A percentile compares a stretch with the other conserved stretches of the same genome.
Evolutionary conservation across 2,888 invertebrate genomes (phyloP).

Genomic region (Apotomis betuletana): DNA sequence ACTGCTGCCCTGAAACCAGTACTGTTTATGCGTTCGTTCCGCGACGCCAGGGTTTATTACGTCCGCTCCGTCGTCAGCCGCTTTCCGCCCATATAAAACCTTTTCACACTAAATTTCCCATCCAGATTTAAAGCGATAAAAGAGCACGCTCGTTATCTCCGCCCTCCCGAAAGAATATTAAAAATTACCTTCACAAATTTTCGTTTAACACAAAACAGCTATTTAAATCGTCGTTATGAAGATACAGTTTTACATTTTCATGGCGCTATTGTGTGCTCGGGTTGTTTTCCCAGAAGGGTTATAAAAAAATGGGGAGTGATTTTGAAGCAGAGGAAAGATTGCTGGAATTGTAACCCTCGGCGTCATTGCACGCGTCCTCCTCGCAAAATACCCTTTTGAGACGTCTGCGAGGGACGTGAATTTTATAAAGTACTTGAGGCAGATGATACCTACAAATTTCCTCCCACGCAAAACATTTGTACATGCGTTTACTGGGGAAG

Average conservation of each 20-base stretch:
- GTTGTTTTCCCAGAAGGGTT: constrained; percentile 52
- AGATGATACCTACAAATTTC: constrained; percentile 50
- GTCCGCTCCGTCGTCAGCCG: constrained; percentile 64
- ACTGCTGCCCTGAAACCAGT: constrained; percentile 16
- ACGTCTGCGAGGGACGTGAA: constrained; percentile 63
- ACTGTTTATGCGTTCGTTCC: constrained; percentile 64
- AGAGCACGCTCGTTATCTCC: constrained; percentile 53
- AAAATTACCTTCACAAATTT: constrained; percentile 43
- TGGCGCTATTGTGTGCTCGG: constrained; percentile 43
- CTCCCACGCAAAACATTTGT: constrained; percentile 4
- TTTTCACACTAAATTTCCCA: constrained; percentile 68
- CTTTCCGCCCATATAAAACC: constrained; percentile 63
- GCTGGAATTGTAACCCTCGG: constrained; percentile 59
- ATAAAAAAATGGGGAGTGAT: constrained; percentile 62
- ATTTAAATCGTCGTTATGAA: constrained; percentile 34
- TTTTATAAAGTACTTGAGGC: constrained; percentile 54
- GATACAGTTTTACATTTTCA: constrained; percentile 38
- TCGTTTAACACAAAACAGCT: constrained; percentile 31
- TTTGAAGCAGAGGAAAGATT: constrained; percentile 60
- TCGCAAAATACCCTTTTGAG: constrained; percentile 74
- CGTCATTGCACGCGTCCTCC: constrained; percentile 66
- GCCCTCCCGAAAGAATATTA: constrained; percentile 32
- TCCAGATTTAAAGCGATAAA: constrained; percentile 59
- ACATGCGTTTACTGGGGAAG: background rate
- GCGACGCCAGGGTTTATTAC: constrained; percentile 69